Evolutionary conservation across 2,113 vertebrate genomes (phyloP).

Genomic region (Podarcis cretensis): DNA sequence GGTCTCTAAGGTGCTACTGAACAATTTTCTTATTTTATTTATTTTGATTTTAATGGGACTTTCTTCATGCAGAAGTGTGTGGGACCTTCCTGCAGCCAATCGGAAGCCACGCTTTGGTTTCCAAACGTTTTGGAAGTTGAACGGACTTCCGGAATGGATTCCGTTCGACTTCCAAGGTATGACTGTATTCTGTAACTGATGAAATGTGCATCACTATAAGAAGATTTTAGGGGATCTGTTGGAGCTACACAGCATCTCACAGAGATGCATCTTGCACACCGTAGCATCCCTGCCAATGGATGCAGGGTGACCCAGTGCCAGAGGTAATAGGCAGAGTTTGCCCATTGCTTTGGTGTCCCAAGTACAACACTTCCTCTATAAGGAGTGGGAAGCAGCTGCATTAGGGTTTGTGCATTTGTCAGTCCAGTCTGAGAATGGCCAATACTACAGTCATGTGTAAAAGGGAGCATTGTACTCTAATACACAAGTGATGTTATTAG

Average conservation of each 20-base stretch:
- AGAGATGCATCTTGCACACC: not conserved
- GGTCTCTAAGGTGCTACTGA: too few species aligned
- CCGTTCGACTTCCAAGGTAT: too few species aligned
- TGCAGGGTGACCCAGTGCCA: not conserved
- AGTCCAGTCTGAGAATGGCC: not conserved
- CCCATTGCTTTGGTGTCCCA: not conserved
- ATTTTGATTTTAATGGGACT: too few species aligned
- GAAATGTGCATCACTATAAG: not conserved
- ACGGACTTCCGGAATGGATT: too few species aligned
- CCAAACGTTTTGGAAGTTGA: too few species aligned
- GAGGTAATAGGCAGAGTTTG: not conserved
- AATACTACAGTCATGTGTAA: not conserved
- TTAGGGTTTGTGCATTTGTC: not conserved
- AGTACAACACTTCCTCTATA: not conserved
- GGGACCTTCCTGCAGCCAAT: too few species aligned
- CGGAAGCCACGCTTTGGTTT: too few species aligned
- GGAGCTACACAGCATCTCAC: not conserved
- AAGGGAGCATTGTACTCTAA: not conserved
- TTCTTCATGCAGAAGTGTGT: too few species aligned
- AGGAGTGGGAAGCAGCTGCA: not conserved
- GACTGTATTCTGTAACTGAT: not conserved
- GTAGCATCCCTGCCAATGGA: not conserved
- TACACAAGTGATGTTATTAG: slow-evolving; percentile 32
- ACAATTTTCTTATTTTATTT: too few species aligned
- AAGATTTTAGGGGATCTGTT: not conserved